Percentiles rank a stretch among this genome's conserved stretches.
These are phyloP conservation scores for Forbesichthys agassizii DNA, from an alignment of 2,113 vertebrate species.

Conservation along the genomic window DNA sequence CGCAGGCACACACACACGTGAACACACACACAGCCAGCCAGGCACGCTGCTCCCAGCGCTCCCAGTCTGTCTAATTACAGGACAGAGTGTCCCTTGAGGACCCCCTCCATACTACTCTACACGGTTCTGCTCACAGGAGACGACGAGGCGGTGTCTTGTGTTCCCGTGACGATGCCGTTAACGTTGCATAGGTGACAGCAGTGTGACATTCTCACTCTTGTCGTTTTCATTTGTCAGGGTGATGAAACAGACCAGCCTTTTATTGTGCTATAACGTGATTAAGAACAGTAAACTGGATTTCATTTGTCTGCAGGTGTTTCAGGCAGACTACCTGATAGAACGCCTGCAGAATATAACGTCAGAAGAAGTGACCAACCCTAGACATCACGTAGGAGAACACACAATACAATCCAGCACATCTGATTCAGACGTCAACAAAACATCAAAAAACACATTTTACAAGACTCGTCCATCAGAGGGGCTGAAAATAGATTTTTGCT, in stretches of 20 bases:
- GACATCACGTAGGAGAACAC: too few species aligned
- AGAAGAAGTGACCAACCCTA: too few species aligned
- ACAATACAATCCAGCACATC: too few species aligned
- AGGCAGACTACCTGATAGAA: too few species aligned
- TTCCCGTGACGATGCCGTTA: not conserved
- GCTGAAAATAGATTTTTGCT: not conserved
- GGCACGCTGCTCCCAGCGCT: not conserved
- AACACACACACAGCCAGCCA: not conserved
- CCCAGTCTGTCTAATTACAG: too few species aligned
- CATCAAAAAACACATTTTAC: too few species aligned
- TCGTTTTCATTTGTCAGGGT: not conserved
- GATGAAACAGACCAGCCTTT: too few species aligned
- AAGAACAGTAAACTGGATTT: too few species aligned
- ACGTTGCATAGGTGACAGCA: constrained; percentile 18
- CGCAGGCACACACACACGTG: not conserved
- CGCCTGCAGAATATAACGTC: too few species aligned
- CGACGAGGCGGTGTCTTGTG: constrained; percentile 12
- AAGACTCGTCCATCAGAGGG: not conserved
- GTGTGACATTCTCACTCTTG: constrained; percentile 10
- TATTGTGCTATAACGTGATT: too few species aligned
- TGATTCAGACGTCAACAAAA: too few species aligned
- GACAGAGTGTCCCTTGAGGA: constrained; percentile 28
- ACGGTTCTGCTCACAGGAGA: constrained; percentile 19
- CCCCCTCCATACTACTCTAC: constrained; percentile 22
- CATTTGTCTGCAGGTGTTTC: too few species aligned